A percentile compares a stretch with the other conserved stretches of the same genome.
Conservation (phyloP, 1,140 invertebrate species). For the Magallana ariakensis region DNA sequence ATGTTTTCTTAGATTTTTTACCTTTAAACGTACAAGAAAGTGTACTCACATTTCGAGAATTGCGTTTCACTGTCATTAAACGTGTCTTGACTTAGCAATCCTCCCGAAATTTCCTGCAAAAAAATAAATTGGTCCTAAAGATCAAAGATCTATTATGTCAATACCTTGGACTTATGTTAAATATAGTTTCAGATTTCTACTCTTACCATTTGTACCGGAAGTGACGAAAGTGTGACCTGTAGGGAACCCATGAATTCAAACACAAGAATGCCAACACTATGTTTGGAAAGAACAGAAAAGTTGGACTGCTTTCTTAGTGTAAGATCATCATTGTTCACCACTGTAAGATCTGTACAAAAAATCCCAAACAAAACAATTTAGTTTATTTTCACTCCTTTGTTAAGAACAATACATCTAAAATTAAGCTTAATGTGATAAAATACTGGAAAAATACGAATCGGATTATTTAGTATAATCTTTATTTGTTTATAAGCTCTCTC, state of each 20-base stretch:
- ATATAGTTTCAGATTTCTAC: too few species aligned
- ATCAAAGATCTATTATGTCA: background rate
- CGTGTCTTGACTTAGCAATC: background rate
- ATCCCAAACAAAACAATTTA: too few species aligned
- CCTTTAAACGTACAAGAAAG: too few species aligned
- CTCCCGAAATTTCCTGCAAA: background rate
- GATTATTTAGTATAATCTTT: background rate
- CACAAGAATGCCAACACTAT: slow-evolving; percentile 67
- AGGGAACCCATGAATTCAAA: slow-evolving; percentile 34
- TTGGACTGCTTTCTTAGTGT: slow-evolving; percentile 61
- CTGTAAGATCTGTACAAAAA: slow-evolving; percentile 61
- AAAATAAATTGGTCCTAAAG: background rate
- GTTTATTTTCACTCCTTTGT: too few species aligned
- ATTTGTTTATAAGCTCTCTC: background rate
- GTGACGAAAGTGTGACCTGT: background rate
- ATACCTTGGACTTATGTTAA: too few species aligned
- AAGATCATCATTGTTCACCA: slow-evolving; percentile 60
- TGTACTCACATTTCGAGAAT: background rate
- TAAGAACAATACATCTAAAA: too few species aligned
- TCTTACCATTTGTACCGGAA: background rate
- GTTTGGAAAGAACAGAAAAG: slow-evolving; percentile 67
- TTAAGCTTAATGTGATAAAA: too few species aligned
- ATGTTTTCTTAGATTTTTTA: too few species aligned
- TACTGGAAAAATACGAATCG: too few species aligned
- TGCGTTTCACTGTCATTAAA: background rate